Percentiles rank a stretch among this genome's conserved stretches.
These are phyloP conservation scores for Tenualosa ilisha DNA, from an alignment of 2,797 vertebrate genomes.

Conservation along the genomic window DNA sequence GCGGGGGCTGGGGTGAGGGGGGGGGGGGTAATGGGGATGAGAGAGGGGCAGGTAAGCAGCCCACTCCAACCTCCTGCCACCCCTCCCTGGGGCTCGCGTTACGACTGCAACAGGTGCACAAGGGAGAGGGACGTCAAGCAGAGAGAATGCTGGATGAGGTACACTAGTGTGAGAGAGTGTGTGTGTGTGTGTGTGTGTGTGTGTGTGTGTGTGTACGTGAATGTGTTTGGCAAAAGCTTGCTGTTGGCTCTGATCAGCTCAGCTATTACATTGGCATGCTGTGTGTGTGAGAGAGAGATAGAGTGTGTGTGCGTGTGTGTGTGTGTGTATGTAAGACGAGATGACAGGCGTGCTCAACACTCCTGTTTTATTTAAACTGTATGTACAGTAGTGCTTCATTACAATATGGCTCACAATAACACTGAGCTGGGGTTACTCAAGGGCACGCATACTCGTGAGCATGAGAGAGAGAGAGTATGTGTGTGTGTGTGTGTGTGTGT, in stretches of 20 bases:
- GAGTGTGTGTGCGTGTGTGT: slow-evolving; percentile 25
- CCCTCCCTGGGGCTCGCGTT: background rate
- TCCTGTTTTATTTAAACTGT: slow-evolving; percentile 38
- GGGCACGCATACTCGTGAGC: background rate
- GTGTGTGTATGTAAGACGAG: background rate
- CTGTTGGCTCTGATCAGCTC: background rate
- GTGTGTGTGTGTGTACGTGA: slow-evolving; percentile 20
- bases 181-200: slow-evolving; percentile 12
- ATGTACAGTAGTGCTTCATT: slow-evolving; percentile 29
- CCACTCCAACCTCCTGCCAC: background rate
- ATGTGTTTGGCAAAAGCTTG: background rate
- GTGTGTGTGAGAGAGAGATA: background rate
- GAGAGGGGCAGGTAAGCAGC: background rate
- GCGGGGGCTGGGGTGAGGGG: background rate
- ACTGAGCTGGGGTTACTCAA: background rate
- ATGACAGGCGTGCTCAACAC: slow-evolving; percentile 12
- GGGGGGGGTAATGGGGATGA: background rate
- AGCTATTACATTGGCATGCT: background rate
- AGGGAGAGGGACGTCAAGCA: background rate
- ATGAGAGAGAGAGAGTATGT: background rate
- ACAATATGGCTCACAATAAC: slow-evolving; percentile 18
- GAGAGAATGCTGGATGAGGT: slow-evolving; percentile 39
- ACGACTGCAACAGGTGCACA: background rate
- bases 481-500: background rate
- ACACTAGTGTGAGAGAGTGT: slow-evolving; percentile 28